A percentile compares a stretch with the other conserved stretches of the same genome.
Evolutionary conservation across 2,888 invertebrate genomes (phyloP).

Genomic region (Rotaria magnacalcarata): DNA sequence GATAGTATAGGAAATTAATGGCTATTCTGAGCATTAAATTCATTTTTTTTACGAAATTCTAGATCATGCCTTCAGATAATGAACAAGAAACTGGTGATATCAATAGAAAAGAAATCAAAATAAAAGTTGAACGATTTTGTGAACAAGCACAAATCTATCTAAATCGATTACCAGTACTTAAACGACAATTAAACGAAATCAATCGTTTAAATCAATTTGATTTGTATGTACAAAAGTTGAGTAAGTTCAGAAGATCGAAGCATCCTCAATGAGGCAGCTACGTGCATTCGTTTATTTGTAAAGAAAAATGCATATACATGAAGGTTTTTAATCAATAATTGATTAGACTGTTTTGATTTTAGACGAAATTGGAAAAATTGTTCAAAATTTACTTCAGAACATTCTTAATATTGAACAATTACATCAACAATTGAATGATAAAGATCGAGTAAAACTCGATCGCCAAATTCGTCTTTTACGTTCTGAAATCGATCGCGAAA

Average conservation of each 20-base stretch:
- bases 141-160: slow-evolving; percentile 3
- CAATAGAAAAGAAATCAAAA: not conserved
- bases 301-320: no score
- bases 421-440: not conserved
- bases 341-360: not conserved
- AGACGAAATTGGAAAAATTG: not conserved
- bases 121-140: not conserved
- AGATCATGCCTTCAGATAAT: not conserved
- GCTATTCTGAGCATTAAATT: no score
- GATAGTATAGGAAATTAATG: no score
- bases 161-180: not conserved
- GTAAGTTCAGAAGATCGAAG: not conserved
- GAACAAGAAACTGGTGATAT: not conserved
- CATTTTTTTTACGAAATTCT: not conserved
- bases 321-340: no score
- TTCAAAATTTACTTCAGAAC: not conserved
- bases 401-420: not conserved
- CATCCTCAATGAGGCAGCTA: no score
- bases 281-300: no score
- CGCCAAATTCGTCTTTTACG: not conserved
- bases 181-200: not conserved
- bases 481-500: not conserved
- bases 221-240: not conserved
- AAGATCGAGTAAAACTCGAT: not conserved
- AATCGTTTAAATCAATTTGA: not conserved